Evolutionary conservation across 2,797 vertebrate genomes (phyloP).

Genomic region (Taeniopygia guttata): DNA sequence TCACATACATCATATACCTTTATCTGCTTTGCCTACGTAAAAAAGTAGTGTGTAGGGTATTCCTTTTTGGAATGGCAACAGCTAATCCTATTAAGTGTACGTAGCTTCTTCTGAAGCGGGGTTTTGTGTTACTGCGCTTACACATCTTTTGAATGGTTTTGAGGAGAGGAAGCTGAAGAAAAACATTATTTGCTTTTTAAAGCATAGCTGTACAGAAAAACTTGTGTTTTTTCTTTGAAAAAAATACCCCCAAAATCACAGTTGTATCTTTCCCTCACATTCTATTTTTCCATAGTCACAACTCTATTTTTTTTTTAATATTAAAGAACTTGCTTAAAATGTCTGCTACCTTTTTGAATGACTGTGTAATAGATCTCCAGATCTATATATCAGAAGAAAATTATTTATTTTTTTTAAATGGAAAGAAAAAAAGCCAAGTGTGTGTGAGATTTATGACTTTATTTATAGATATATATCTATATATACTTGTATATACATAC

Average conservation of each 20-base stretch:
- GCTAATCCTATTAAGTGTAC: neutral
- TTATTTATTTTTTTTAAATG: neutral
- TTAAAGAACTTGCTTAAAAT: neutral
- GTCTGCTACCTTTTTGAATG: neutral
- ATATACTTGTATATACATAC: too few relatives aligned
- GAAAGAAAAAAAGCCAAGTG: neutral
- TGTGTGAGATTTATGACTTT: neutral
- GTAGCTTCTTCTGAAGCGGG: neutral
- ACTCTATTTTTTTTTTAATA: neutral
- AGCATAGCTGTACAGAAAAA: neutral
- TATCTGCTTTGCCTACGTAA: neutral
- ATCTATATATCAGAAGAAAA: neutral
- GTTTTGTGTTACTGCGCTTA: neutral
- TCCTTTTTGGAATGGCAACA: neutral
- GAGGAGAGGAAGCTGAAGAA: neutral
- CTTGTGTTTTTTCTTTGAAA: accelerated
- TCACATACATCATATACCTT: neutral
- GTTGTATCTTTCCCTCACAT: neutral
- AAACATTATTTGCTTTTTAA: neutral
- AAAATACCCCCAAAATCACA: neutral
- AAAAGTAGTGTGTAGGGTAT: neutral
- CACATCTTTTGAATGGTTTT: neutral
- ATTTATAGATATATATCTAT: neutral
- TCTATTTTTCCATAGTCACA: neutral
- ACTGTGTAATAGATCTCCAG: neutral